Percentiles rank a stretch among this genome's conserved stretches.
Conservation (phyloP, 2,113 vertebrate genomes). For the Nycticorax nycticorax region DNA sequence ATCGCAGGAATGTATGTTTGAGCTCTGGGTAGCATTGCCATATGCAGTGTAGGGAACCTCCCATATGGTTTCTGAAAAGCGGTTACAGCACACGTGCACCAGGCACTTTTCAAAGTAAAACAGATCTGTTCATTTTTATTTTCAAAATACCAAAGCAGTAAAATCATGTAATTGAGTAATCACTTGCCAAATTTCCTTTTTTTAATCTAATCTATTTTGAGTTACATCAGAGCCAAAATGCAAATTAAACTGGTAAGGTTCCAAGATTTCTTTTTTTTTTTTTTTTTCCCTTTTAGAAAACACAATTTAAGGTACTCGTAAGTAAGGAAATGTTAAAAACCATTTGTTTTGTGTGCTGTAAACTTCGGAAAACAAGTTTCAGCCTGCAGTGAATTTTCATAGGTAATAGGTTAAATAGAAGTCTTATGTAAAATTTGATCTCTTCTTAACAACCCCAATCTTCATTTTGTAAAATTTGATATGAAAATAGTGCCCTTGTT, state of each 20-base stretch:
- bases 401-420: slow-evolving; percentile 48
- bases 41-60: background rate
- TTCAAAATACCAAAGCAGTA: slow-evolving; percentile 79
- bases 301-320: slow-evolving; percentile 71
- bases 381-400: slow-evolving; percentile 60
- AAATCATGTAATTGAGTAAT: slow-evolving; percentile 82
- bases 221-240: slow-evolving; percentile 78
- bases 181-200: slow-evolving; percentile 81
- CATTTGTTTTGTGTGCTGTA: slow-evolving; percentile 63
- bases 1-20: background rate
- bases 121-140: slow-evolving; percentile 68
- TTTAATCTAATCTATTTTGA: slow-evolving; percentile 82
- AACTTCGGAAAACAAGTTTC: slow-evolving; percentile 58
- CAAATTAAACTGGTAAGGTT: slow-evolving; percentile 77
- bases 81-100: slow-evolving; percentile 56
- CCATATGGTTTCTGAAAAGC: slow-evolving; percentile 60
- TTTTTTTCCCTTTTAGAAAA: slow-evolving; percentile 35
- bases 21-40: background rate
- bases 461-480: background rate
- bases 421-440: slow-evolving; percentile 62
- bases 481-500: slow-evolving; percentile 48
- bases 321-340: slow-evolving; percentile 62
- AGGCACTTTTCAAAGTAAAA: slow-evolving; percentile 76
- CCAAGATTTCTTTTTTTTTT: slow-evolving; percentile 58
- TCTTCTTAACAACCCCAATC: slow-evolving; percentile 32